These are phyloP conservation scores for Celastrina argiolus DNA, from an alignment of 2,888 invertebrate genomes.

Conservation along the genomic window DNA sequence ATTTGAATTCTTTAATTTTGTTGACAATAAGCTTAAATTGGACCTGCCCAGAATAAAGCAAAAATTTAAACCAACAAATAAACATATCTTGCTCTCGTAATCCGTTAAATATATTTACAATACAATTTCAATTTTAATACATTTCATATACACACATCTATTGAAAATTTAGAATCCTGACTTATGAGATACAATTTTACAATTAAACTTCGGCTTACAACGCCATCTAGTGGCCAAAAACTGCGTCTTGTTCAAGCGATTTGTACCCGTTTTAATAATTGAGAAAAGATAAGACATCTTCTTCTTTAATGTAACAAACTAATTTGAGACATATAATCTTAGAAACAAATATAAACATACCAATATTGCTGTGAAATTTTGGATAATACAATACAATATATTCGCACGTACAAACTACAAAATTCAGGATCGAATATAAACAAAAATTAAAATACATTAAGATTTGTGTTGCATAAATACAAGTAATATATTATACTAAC, in stretches of 20 bases:
- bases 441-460: neutral
- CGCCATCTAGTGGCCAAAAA: neutral
- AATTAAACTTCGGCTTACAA: neutral
- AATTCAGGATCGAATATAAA: neutral
- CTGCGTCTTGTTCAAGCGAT: neutral
- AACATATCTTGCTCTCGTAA: neutral
- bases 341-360: neutral
- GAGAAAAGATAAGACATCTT: neutral
- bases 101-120: slow-evolving; percentile 18
- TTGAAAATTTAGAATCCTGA: slow-evolving; percentile 11
- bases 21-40: neutral
- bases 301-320: neutral
- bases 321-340: neutral
- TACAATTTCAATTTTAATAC: neutral
- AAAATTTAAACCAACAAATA: neutral
- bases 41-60: neutral
- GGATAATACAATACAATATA: too few species aligned
- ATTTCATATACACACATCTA: slow-evolving; percentile 13
- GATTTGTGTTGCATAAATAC: neutral
- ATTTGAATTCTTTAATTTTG: neutral
- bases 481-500: too few species aligned
- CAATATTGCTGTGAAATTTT: too few species aligned
- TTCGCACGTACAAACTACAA: neutral
- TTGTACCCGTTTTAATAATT: slow-evolving; percentile 5
- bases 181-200: neutral